These are phyloP conservation scores for Hydraecia micacea DNA, from an alignment of 2,888 invertebrate species.

Conservation along the genomic window DNA sequence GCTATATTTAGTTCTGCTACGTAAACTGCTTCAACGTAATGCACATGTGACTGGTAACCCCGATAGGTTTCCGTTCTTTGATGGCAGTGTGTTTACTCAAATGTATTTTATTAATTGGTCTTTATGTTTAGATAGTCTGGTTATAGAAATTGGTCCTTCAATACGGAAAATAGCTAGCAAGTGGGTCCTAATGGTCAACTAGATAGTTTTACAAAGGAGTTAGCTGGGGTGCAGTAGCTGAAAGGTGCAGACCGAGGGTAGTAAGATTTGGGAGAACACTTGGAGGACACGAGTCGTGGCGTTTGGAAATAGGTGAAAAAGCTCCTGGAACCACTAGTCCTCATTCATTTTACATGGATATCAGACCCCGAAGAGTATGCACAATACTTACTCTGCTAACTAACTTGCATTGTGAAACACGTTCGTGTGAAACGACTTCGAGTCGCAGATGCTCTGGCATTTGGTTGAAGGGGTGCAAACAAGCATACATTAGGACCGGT, in stretches of 20 bases:
- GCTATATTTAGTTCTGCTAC: constrained; percentile 64
- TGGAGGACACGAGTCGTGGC: background rate
- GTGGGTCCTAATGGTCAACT: background rate
- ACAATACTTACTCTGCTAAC: background rate
- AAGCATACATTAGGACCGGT: constrained; percentile 19
- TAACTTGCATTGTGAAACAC: background rate
- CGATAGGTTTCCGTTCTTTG: constrained; percentile 35
- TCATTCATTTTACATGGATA: background rate
- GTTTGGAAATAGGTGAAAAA: background rate
- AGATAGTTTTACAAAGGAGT: background rate
- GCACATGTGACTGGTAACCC: constrained; percentile 59
- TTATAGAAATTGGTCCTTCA: constrained; percentile 1
- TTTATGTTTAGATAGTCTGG: background rate
- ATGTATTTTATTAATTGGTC: constrained; percentile 5
- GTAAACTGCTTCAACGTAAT: constrained; percentile 51
- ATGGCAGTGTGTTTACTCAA: constrained; percentile 26
- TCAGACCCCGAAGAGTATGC: background rate
- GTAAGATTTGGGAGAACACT: background rate
- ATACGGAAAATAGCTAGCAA: background rate
- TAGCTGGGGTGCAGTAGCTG: background rate
- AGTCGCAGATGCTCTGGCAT: background rate
- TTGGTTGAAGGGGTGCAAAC: background rate
- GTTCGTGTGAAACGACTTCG: background rate
- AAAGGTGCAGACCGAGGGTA: background rate
- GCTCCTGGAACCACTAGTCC: background rate